Base-by-base conservation (phyloP, 2,888 invertebrate species). In the Incurvaria masculella region DNA sequence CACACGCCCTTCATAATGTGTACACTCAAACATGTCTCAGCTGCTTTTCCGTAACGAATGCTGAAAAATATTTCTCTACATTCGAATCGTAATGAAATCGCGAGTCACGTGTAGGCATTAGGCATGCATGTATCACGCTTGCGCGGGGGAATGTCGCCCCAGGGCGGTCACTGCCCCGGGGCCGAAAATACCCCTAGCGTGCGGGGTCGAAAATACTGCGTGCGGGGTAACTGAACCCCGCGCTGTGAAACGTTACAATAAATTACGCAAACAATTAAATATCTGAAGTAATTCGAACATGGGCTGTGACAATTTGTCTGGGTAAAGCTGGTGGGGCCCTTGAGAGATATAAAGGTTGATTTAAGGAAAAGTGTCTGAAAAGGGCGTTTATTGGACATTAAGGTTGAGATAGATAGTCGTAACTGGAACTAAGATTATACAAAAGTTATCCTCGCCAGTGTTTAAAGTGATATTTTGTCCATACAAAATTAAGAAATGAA, bases 231-330 rank as follows among this genome's bases (percentile, higher is more conserved):
- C n/a, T n/a, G n/a, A n/a, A n/a, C n/a, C 33, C 14, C 33, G 33
- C 14, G 33, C 33, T 14, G 6, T n/a, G 33, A 33, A 33, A 33
- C 16, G 21, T 16, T 21, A 42, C 42, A 14, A 76, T 78, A 78
- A 75, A 78, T 78, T 78, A 78, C 76, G 72, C 75, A 78, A 78
- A 76, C 76, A 78, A 78, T 78, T 78, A 78, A 78, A 78, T 78
- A 78, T 78, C 69, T 72, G 76, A 73, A 76, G 73, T 78, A 78
- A 76, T 74, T 66, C 64, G 69, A 71, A 71, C 73, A 69, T 67
- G 72, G 78, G 78, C 78, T 73, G 76, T 73, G 76, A 78, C 76
- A 78, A 78, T 78, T 78, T 78, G 78, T 78, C 76, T 73, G 69
- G 72, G 70, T 72, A 66, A 65, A 70, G 65, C 56, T 65, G 61